A percentile compares a stretch with the other conserved stretches of the same genome.
Conservation (phyloP, 2,113 vertebrate genomes). For the Coryphaenoides rupestris region DNA sequence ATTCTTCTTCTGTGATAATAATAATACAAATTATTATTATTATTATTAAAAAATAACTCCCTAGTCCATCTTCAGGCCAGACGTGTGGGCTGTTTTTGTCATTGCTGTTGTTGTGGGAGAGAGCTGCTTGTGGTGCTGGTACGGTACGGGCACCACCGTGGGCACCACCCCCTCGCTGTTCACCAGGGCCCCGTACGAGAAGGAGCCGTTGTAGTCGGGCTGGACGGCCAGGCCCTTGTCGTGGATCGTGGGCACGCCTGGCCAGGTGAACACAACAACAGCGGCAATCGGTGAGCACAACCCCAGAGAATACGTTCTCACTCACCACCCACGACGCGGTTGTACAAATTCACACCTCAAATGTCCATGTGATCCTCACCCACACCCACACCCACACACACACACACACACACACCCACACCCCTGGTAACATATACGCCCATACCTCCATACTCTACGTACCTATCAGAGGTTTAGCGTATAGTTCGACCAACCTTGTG, state of each 20-base stretch:
- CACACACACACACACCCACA: too few relatives aligned
- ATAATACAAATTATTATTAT: too few relatives aligned
- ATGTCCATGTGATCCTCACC: too few relatives aligned
- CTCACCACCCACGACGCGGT: too few relatives aligned
- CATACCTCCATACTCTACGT: not conserved
- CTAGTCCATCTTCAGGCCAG: slow-evolving; percentile 79
- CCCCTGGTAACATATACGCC: not conserved
- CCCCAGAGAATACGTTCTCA: too few relatives aligned
- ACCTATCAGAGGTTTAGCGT: not conserved
- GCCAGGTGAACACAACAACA: slow-evolving; percentile 3
- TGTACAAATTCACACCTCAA: too few relatives aligned
- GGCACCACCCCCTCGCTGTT: slow-evolving; percentile 82
- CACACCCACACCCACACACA: too few relatives aligned
- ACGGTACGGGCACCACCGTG: slow-evolving; percentile 70
- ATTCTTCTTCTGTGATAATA: too few relatives aligned
- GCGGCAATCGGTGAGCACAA: not conserved
- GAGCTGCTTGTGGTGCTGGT: slow-evolving; percentile 74
- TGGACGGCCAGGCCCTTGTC: slow-evolving; percentile 83
- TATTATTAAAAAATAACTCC: too few relatives aligned
- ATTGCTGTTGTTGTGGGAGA: slow-evolving; percentile 48
- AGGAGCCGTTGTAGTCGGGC: slow-evolving; percentile 86
- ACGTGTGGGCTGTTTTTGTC: too few relatives aligned
- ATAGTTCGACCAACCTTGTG: slow-evolving; percentile 79
- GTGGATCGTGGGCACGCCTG: slow-evolving; percentile 89
- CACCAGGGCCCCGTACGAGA: slow-evolving; percentile 90